Conservation (phyloP, 2,888 invertebrate species). For the Odontocerum albicorne region DNA sequence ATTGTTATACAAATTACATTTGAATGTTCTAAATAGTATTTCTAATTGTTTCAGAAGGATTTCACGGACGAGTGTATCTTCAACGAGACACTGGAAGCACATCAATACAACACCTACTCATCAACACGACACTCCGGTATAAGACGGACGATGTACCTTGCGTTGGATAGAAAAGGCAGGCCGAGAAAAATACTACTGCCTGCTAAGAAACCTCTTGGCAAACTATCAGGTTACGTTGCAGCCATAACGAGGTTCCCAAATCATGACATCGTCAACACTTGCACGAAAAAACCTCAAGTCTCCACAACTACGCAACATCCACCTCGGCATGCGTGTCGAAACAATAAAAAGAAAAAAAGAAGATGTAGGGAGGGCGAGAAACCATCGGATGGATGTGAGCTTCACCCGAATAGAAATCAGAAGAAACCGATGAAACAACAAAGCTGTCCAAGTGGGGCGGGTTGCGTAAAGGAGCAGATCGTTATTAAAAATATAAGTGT, state of each 20-base stretch:
- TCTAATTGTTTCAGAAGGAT: conserved; percentile 69
- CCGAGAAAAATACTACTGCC: conserved; percentile 74
- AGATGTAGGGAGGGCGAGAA: conserved; percentile 42
- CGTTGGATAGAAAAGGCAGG: conserved; percentile 72
- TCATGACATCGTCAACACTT: conserved; percentile 38
- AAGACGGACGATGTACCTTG: conserved; percentile 73
- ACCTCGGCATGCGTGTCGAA: conserved; percentile 46
- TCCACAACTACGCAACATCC: conserved; percentile 44
- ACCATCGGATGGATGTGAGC: conserved; percentile 37
- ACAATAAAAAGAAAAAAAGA: conserved; percentile 47
- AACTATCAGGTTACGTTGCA: conserved; percentile 73
- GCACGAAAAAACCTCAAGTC: conserved; percentile 12
- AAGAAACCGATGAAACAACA: conserved; percentile 50
- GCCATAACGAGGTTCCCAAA: conserved; percentile 65
- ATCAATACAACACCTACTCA: conserved; percentile 85
- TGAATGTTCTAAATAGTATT: no score
- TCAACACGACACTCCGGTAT: conserved; percentile 70
- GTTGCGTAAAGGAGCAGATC: conserved; percentile 19
- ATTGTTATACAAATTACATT: no score
- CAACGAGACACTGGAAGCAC: conserved; percentile 82
- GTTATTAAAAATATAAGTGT: conserved; percentile 18
- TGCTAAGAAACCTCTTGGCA: conserved; percentile 67
- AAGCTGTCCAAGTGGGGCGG: conserved; percentile 37
- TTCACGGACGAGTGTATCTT: conserved; percentile 84
- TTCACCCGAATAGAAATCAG: conserved; percentile 48